Percentiles rank a stretch among this genome's conserved stretches.
phyloP scores from a whole-genome alignment of 1,140 invertebrate species.

The Chymomyza costata region DNA sequence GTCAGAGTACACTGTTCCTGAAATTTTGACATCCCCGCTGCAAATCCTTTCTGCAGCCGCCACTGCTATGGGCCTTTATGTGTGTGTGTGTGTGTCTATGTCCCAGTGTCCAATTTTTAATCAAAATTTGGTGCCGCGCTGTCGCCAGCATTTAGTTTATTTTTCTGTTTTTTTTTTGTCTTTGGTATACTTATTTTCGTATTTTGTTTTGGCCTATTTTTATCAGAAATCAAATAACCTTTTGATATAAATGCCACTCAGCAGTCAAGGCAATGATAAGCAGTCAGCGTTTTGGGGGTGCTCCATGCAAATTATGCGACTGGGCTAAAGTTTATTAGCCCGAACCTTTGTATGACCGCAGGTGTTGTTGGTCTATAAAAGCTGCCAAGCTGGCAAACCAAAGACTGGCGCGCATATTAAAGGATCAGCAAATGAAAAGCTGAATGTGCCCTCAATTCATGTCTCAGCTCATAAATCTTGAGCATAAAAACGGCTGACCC shows the following conservation, averaged over 20 bases:
- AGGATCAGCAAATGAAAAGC: constrained; percentile 21
- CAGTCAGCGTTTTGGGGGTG: constrained; percentile 52
- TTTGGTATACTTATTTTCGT: no score
- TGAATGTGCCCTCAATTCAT: constrained; percentile 65
- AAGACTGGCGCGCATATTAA: constrained; percentile 14
- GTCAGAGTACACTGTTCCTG: no score
- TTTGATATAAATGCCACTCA: constrained; percentile 39
- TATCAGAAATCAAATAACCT: constrained; percentile 54
- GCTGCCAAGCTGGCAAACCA: constrained; percentile 47
- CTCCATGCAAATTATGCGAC: constrained; percentile 57
- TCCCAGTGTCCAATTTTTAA: no score
- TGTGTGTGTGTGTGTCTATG: no score
- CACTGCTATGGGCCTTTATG: no score
- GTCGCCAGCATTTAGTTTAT: constrained; percentile 11
- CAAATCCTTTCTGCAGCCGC: no score
- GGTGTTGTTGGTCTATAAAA: constrained; percentile 66
- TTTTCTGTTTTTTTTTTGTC: no score
- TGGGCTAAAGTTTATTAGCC: constrained; percentile 57
- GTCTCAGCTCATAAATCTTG: constrained; percentile 67
- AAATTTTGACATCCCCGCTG: no score
- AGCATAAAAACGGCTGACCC: constrained; percentile 61
- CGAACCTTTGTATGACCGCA: constrained; percentile 50
- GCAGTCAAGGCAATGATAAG: constrained; percentile 21
- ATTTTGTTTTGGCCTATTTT: no score
- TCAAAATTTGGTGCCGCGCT: constrained; percentile 42